Evolutionary conservation across 2,797 vertebrate species (phyloP).

Genomic region (Pachyuromys duprasi): DNA sequence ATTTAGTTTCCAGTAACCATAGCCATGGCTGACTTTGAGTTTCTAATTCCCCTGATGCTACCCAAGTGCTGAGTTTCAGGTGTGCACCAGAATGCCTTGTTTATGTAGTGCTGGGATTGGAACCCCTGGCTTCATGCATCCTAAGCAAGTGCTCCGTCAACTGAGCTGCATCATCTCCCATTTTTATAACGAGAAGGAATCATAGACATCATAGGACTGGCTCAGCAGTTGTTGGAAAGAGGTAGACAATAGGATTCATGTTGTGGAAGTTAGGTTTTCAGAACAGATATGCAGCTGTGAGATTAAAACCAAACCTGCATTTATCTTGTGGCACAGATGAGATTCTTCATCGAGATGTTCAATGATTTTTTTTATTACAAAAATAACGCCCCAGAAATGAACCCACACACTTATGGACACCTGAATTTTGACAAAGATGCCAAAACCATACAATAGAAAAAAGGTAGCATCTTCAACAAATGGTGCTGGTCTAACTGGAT

Average conservation of each 20-base stretch:
- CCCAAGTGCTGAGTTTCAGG: no score
- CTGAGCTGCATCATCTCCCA: no score
- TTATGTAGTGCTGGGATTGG: not conserved
- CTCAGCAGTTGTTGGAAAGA: slow-evolving; percentile 10
- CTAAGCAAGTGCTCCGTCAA: no score
- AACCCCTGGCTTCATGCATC: not conserved
- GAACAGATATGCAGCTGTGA: slow-evolving; percentile 50
- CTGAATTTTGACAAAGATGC: no score
- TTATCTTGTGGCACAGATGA: not conserved
- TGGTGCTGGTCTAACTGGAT: no score
- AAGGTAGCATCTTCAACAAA: no score
- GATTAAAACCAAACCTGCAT: not conserved
- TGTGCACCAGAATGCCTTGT: not conserved
- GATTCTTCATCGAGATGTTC: not conserved
- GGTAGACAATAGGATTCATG: not conserved
- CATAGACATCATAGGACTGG: not conserved
- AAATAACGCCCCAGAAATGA: no score
- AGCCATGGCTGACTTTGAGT: not conserved
- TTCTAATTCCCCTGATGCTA: not conserved
- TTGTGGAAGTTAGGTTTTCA: slow-evolving; percentile 19
- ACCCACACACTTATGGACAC: no score
- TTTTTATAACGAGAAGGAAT: slow-evolving; percentile 8
- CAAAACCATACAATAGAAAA: no score
- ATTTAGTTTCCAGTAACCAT: not conserved
- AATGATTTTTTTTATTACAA: slow-evolving; percentile 64